Conservation (phyloP, 1,140 invertebrate species). For the Lasaia peninsularis region DNA sequence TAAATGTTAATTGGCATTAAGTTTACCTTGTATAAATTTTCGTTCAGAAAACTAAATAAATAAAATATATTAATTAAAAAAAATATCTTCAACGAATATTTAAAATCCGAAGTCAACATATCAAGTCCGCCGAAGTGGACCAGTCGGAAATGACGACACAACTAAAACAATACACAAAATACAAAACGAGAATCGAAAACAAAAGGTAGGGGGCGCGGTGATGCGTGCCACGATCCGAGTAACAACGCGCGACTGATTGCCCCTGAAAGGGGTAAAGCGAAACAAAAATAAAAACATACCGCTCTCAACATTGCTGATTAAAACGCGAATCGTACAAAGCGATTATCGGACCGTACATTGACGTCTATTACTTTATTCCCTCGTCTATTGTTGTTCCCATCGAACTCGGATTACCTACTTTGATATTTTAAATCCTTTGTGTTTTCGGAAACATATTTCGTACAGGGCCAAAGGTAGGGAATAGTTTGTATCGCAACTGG, state of each 20-base stretch:
- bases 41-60: too few relatives aligned
- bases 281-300: constrained; percentile 49
- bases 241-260: constrained; percentile 62
- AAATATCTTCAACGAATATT: neutral
- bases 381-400: constrained; percentile 40
- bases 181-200: constrained; percentile 26
- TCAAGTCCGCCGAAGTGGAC: constrained; percentile 2
- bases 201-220: constrained; percentile 38
- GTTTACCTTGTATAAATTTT: too few relatives aligned
- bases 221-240: constrained; percentile 51
- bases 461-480: neutral
- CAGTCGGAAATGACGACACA: constrained; percentile 15
- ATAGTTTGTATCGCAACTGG: neutral
- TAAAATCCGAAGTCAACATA: neutral
- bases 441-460: constrained; percentile 13
- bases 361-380: constrained; percentile 51
- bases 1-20: too few relatives aligned
- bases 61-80: neutral
- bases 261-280: constrained; percentile 54
- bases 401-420: constrained; percentile 41
- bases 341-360: constrained; percentile 63
- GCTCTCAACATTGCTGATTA: constrained; percentile 58
- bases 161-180: constrained; percentile 21
- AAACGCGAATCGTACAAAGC: constrained; percentile 61
- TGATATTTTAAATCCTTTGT: constrained; percentile 39